Base-by-base conservation (phyloP, 1,140 invertebrate species). In the Apocrypta bakeri region DNA sequence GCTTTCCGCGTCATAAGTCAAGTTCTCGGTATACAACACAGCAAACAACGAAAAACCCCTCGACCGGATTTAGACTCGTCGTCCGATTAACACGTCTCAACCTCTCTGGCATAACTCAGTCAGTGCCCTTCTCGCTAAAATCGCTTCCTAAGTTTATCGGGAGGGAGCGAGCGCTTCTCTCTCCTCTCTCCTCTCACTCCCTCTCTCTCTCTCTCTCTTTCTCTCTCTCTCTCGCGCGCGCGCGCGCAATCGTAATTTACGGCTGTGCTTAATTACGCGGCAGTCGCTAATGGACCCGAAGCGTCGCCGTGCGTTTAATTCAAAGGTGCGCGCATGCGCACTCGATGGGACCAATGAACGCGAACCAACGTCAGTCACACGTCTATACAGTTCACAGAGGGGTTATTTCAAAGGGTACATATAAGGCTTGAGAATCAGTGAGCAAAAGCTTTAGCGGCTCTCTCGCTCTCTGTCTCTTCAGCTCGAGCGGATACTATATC, bases 271-370 rank as follows among this genome's bases (percentile, higher is more conserved):
- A 88, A 88, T 88, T 88, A 88, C 86, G 80, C 85, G 80, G 81
- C 68, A 84, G 83, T 85, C 85, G 85, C 85, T 88, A 88, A 88
- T 88, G 87, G 85, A 86, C 84, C 72, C 69, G 73, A 80, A 86
- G 81, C 84, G 79, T 79, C 84, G 83, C 83, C 21, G 21, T 56
- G 48, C 21, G 85, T 86, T 87, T 86, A 87, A 87, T 87, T 86
- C 85, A 84, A 85, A 78, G 78, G 81, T 82, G 69, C 33, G 69
- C 64, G 82, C 75, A 72, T 63, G 75, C 74, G 68, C 68, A 64
- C 33, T 72, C 25, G 31, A 69, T 71, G 64, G 40, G 69, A 56
- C 40, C 24, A 42, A 40, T 25, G 12, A 29, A 3, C 42, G 33
- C 33, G 33, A 37, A 9, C 24, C 74, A 63, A 29, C 56, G 21